Conservation (phyloP, 2,113 vertebrate genomes). For the Alligator sinensis region DNA sequence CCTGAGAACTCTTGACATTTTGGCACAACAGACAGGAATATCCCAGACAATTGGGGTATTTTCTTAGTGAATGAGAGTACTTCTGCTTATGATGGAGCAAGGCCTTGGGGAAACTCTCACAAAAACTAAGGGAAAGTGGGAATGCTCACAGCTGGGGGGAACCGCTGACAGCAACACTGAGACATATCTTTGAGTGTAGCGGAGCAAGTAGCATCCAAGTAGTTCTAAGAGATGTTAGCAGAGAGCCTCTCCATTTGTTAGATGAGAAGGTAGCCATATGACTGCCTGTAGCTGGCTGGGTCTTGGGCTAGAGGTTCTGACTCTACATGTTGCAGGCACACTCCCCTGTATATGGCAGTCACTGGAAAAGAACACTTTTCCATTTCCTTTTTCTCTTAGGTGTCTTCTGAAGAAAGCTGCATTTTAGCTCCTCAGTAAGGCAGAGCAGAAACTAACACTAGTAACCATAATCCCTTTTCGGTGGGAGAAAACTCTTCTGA, state of each 20-base stretch:
- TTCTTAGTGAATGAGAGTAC: not conserved
- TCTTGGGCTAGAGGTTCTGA: not conserved
- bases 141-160: not conserved
- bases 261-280: accelerated
- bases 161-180: not conserved
- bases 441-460: not conserved
- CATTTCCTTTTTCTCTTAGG: not conserved
- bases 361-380: not conserved
- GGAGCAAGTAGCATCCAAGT: not conserved
- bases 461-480: not conserved
- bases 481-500: not conserved
- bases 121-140: not conserved
- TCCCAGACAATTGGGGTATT: no score
- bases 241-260: not conserved
- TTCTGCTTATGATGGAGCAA: no score
- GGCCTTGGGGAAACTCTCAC: not conserved
- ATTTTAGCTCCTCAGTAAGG: not conserved
- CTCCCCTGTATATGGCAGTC: no score
- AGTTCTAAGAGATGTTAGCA: not conserved
- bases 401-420: not conserved
- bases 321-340: no score
- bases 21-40: not conserved
- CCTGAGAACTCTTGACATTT: not conserved
- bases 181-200: accelerated
- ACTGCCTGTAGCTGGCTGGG: not conserved